Evolutionary conservation across 2,797 vertebrate genomes (phyloP).

Genomic region (Myotis planiceps): DNA sequence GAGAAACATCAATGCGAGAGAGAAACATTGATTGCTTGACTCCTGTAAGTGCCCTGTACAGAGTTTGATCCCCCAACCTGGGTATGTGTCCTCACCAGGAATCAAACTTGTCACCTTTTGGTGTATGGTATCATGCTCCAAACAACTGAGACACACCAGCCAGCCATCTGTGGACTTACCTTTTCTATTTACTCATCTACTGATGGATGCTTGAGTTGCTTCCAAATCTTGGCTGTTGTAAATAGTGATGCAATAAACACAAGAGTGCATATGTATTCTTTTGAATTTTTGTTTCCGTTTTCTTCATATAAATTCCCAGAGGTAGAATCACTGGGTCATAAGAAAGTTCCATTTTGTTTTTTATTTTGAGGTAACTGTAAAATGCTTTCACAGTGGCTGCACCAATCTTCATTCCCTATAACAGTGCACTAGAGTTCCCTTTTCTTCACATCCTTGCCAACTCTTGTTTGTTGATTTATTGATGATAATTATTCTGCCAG

Average conservation of each 20-base stretch:
- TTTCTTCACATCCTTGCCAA: background rate
- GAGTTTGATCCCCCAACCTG: background rate
- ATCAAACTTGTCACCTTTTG: background rate
- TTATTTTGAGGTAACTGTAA: background rate
- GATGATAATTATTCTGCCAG: background rate
- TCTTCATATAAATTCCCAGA: background rate
- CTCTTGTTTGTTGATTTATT: background rate
- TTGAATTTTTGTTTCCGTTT: background rate
- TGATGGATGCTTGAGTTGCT: background rate
- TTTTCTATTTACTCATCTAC: background rate
- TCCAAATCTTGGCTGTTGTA: background rate
- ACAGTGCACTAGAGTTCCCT: background rate
- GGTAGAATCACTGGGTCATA: background rate
- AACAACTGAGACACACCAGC: background rate
- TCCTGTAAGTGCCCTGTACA: background rate
- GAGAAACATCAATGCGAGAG: accelerated
- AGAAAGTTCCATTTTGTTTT: background rate
- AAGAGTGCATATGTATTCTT: background rate
- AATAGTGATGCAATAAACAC: background rate
- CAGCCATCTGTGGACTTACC: background rate
- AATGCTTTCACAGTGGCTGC: background rate
- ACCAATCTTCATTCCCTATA: background rate
- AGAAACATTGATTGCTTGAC: background rate
- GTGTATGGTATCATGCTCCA: background rate
- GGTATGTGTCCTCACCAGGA: background rate